A percentile compares a stretch with the other conserved stretches of the same genome.
phyloP scores from a whole-genome alignment of 2,113 vertebrate species.

The Cochlearius cochlearius region DNA sequence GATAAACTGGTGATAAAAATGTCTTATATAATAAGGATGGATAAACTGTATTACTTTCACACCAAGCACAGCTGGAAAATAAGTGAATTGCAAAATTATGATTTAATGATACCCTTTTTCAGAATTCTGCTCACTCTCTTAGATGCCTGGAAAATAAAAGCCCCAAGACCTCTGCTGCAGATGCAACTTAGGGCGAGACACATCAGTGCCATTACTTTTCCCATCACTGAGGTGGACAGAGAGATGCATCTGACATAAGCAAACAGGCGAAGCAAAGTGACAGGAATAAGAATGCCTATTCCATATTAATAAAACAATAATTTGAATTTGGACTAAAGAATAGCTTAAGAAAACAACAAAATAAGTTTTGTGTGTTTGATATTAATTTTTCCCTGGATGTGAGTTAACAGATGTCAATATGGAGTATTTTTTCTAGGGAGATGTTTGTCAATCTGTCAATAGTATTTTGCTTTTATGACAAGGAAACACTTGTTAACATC shows the following conservation, averaged over 20 bases:
- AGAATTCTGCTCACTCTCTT: slow-evolving; percentile 9
- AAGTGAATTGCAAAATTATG: slow-evolving; percentile 42
- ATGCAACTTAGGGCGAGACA: not conserved
- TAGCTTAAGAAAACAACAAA: not conserved
- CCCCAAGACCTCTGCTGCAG: not conserved
- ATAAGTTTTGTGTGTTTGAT: not conserved
- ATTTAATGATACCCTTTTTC: slow-evolving; percentile 34
- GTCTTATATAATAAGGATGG: not conserved
- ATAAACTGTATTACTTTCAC: slow-evolving; percentile 34
- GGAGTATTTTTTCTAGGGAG: not conserved
- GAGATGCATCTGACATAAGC: not conserved
- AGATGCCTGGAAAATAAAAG: slow-evolving; percentile 18
- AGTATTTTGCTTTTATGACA: not conserved
- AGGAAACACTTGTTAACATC: slow-evolving; percentile 28
- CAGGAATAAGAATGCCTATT: not conserved
- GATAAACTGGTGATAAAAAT: not conserved
- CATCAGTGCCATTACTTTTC: not conserved
- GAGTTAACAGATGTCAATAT: not conserved
- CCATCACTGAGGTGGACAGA: not conserved
- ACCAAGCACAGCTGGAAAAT: slow-evolving; percentile 27
- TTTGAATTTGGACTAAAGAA: not conserved
- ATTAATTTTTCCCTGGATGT: not conserved
- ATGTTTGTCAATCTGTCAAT: slow-evolving; percentile 6
- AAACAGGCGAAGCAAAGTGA: not conserved
- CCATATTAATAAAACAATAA: not conserved